Conservation (phyloP, 1,140 invertebrate genomes). For the Antheraea pernyi region DNA sequence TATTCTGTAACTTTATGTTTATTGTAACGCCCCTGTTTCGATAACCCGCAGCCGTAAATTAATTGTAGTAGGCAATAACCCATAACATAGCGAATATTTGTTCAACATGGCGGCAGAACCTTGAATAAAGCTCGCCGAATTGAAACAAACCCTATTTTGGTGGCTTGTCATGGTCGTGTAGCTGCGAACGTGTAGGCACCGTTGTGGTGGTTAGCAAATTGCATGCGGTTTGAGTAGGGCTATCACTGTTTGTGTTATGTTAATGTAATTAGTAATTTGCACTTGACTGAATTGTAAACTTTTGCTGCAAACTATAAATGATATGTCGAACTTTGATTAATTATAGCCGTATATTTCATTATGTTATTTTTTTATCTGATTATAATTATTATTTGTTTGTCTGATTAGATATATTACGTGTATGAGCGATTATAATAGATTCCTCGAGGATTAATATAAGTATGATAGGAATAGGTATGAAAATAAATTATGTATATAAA, state of each 20-base stretch:
- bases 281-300: background rate
- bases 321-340: background rate
- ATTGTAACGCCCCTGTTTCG: constrained; percentile 1
- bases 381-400: too few relatives aligned
- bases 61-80: constrained; percentile 4
- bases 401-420: too few relatives aligned
- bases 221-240: constrained; percentile 27
- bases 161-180: constrained; percentile 13
- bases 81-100: constrained; percentile 6
- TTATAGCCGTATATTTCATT: too few relatives aligned
- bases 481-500: too few relatives aligned
- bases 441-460: too few relatives aligned
- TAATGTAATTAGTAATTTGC: background rate
- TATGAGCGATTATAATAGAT: too few relatives aligned
- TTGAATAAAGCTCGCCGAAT: constrained; percentile 10
- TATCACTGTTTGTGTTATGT: background rate
- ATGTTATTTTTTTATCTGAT: too few relatives aligned
- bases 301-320: background rate
- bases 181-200: constrained; percentile 7
- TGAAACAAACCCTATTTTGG: constrained; percentile 13
- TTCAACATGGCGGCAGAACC: background rate
- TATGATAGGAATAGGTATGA: too few relatives aligned
- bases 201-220: constrained; percentile 29
- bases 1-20: background rate
- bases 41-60: constrained; percentile 9